These are phyloP conservation scores for Apodemus speciosus DNA, from an alignment of 2,113 vertebrate species.

Conservation along the genomic window DNA sequence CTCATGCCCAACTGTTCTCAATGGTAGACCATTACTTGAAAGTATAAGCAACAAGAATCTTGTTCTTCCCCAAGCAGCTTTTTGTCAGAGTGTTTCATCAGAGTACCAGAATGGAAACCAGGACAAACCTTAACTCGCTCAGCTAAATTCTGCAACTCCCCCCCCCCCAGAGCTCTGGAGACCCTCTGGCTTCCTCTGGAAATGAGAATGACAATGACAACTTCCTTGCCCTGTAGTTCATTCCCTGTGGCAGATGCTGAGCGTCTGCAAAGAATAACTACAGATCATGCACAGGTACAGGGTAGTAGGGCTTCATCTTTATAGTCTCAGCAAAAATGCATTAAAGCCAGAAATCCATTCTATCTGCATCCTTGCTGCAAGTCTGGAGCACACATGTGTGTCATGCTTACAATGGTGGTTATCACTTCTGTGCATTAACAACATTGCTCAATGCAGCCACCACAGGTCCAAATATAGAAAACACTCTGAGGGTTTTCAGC, in stretches of 20 bases:
- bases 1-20: too few relatives aligned
- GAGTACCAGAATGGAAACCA: not conserved
- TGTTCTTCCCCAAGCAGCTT: not conserved
- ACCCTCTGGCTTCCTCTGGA: not conserved
- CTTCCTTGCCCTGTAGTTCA: not conserved
- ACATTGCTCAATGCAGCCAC: not conserved
- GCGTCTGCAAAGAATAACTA: slow-evolving; percentile 44
- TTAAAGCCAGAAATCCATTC: slow-evolving; percentile 66
- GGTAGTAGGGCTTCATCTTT: slow-evolving; percentile 57
- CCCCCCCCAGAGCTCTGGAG: not conserved
- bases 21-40: not conserved
- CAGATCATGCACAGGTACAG: slow-evolving; percentile 58
- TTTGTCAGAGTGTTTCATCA: not conserved
- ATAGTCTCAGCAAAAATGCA: slow-evolving; percentile 61
- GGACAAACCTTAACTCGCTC: not conserved
- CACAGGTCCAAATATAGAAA: slow-evolving; percentile 17
- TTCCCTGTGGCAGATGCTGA: not conserved
- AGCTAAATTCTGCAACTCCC: not conserved
- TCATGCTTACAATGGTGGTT: slow-evolving; percentile 3
- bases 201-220: not conserved
- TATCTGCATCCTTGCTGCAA: not conserved
- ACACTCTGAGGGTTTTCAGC: slow-evolving; percentile 59
- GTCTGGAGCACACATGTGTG: slow-evolving; percentile 67
- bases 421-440: not conserved
- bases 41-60: not conserved